A percentile compares a stretch with the other conserved stretches of the same genome.
Conservation (phyloP, 2,888 invertebrate genomes). For the Eilema sororculum region DNA sequence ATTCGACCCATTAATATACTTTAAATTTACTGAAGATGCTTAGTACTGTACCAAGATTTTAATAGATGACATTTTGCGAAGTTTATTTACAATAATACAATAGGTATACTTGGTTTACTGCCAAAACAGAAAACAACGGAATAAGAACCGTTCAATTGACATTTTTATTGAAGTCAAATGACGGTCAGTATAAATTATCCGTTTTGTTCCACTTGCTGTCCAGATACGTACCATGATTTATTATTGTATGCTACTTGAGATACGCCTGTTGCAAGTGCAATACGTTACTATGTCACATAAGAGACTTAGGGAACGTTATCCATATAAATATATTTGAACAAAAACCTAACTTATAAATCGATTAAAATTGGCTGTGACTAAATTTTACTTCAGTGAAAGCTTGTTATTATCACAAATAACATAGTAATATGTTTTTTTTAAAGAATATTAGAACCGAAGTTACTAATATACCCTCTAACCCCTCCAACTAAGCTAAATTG, state of each 20-base stretch:
- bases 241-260: background rate
- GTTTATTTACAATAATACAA: background rate
- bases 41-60: background rate
- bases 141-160: background rate
- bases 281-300: background rate
- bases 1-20: too few relatives aligned
- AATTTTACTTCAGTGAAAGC: background rate
- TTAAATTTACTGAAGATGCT: too few relatives aligned
- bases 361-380: too few relatives aligned
- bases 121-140: background rate
- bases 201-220: background rate
- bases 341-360: too few relatives aligned
- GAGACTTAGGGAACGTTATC: too few relatives aligned
- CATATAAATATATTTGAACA: too few relatives aligned
- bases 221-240: background rate
- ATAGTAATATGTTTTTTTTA: too few relatives aligned
- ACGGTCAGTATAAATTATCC: background rate
- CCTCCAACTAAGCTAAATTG: too few relatives aligned
- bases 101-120: background rate
- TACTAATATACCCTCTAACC: too few relatives aligned
- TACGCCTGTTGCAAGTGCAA: background rate
- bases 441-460: too few relatives aligned
- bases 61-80: background rate
- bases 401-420: background rate
- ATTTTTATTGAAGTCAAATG: background rate